Evolutionary conservation across 1,140 invertebrate genomes (phyloP).

Genomic region (Centruroides sculpturatus): DNA sequence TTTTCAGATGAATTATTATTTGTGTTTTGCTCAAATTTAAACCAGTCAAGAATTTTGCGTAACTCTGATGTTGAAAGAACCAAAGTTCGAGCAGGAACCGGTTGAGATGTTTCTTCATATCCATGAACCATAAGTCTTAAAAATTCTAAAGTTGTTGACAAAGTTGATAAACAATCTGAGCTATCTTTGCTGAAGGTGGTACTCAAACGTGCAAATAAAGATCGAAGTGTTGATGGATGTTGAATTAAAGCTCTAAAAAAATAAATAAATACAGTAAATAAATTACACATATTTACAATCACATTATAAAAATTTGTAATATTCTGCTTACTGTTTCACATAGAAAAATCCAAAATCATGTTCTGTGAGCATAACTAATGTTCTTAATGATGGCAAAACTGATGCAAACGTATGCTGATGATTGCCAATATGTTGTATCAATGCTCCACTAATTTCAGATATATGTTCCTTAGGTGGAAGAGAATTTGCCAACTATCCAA

Average conservation of each 20-base stretch:
- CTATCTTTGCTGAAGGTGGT: constrained; percentile 43
- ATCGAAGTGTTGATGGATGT: constrained; percentile 39
- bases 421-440: constrained; percentile 48
- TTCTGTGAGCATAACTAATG: constrained; percentile 60
- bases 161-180: constrained; percentile 41
- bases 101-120: constrained; percentile 19
- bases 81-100: constrained; percentile 21
- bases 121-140: constrained; percentile 32
- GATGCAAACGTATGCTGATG: constrained; percentile 47
- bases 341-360: constrained; percentile 71
- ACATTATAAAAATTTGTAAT: not conserved
- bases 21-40: not conserved
- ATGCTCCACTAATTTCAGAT: constrained; percentile 42
- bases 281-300: too few species aligned
- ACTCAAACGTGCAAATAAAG: constrained; percentile 43
- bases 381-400: constrained; percentile 49
- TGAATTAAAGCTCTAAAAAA: constrained; percentile 38
- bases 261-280: too few species aligned
- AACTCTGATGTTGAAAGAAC: constrained; percentile 27
- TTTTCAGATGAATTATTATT: too few species aligned
- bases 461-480: constrained; percentile 54
- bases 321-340: constrained; percentile 35
- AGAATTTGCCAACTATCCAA: constrained; percentile 42
- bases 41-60: constrained; percentile 26
- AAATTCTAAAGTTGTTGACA: constrained; percentile 42